These are phyloP conservation scores for Notechis scutatus DNA, from an alignment of 2,113 vertebrate species.

Conservation along the genomic window DNA sequence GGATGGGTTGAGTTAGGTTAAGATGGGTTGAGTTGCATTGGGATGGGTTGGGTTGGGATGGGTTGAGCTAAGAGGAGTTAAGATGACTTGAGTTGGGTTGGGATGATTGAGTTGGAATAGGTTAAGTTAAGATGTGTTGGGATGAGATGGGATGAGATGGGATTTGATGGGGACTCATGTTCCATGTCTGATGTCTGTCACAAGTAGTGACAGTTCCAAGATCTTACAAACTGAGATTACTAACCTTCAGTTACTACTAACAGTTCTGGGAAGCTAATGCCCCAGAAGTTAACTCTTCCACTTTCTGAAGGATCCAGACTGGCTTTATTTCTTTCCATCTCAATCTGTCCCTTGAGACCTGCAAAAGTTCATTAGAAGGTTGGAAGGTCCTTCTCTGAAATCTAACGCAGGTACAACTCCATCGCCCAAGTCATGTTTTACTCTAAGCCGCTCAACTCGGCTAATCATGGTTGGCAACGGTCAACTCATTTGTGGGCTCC, in stretches of 20 bases:
- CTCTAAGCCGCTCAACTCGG: constrained; percentile 12
- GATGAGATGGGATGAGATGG: background rate
- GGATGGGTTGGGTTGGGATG: background rate
- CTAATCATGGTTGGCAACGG: constrained; percentile 21
- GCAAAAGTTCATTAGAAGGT: background rate
- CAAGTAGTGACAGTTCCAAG: background rate
- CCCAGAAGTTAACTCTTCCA: fast-evolving
- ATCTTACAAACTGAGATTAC: background rate
- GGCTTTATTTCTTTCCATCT: background rate
- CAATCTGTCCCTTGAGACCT: fast-evolving
- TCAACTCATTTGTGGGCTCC: constrained; percentile 56
- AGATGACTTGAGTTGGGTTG: background rate
- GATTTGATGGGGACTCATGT: background rate
- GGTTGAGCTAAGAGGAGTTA: background rate
- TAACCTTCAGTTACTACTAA: background rate
- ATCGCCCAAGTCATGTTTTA: background rate
- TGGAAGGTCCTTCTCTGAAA: constrained; percentile 28
- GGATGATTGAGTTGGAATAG: no score
- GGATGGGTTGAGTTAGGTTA: no score
- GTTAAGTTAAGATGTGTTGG: no score
- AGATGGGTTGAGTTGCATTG: no score
- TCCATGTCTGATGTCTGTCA: no score
- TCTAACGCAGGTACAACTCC: background rate
- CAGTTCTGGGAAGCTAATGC: background rate
- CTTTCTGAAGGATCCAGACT: background rate